A percentile compares a stretch with the other conserved stretches of the same genome.
phyloP scores from a whole-genome alignment of 1,140 invertebrate genomes.

The Halesus radiatus region DNA sequence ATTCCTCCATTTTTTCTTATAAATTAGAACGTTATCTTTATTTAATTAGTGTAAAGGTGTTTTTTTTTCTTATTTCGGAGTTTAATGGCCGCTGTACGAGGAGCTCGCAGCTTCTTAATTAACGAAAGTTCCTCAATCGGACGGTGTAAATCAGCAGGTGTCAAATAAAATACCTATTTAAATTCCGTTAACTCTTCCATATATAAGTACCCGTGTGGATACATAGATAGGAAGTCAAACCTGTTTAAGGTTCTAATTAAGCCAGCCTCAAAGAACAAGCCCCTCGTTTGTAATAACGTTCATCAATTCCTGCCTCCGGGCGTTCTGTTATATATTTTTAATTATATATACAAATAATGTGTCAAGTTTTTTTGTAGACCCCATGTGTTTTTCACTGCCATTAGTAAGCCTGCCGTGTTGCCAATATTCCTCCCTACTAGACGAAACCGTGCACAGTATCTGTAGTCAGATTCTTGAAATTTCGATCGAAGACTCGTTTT shows the following conservation, averaged over 20 bases:
- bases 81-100: conserved; percentile 1
- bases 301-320: background rate
- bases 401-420: conserved; percentile 3
- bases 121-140: background rate
- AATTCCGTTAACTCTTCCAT: background rate
- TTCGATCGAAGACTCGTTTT: background rate
- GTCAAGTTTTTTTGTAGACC: background rate
- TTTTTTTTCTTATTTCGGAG: no score
- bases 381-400: conserved; percentile 6
- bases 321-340: conserved; percentile 10
- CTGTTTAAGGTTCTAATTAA: conserved; percentile 1
- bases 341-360: background rate
- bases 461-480: conserved; percentile 5
- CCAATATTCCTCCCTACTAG: background rate
- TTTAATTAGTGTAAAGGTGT: no score
- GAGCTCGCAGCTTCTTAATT: background rate
- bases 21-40: no score
- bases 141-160: conserved; percentile 12
- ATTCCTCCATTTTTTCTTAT: no score
- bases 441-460: background rate
- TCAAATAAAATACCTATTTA: conserved; percentile 5
- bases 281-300: background rate
- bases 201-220: background rate
- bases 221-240: background rate
- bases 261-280: background rate